phyloP scores from a whole-genome alignment of 1,140 invertebrate genomes.

The Heliconius congener region DNA sequence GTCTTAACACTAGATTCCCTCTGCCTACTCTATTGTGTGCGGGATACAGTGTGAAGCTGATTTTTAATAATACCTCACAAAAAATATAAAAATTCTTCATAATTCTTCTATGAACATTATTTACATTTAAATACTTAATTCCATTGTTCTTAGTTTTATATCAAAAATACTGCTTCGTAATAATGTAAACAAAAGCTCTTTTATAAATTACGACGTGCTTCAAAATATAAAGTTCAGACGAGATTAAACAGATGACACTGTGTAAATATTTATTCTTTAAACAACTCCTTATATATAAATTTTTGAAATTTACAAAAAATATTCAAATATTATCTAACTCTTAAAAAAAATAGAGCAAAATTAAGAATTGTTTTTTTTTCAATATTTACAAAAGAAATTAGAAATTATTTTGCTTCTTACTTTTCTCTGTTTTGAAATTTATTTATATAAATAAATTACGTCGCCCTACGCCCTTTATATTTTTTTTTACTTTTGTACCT shows the following conservation, averaged over 20 bases:
- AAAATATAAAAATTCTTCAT: not conserved
- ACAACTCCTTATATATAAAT: not conserved
- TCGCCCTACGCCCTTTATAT: too few species aligned
- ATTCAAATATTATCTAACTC: not conserved
- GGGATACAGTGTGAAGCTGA: too few species aligned
- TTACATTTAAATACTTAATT: not conserved
- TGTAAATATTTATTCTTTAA: not conserved
- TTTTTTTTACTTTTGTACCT: too few species aligned
- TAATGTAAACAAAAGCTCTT: not conserved
- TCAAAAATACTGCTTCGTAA: not conserved
- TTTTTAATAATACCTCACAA: too few species aligned
- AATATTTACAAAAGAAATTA: too few species aligned
- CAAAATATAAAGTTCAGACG: not conserved
- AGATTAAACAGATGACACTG: not conserved
- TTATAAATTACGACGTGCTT: constrained; percentile 4
- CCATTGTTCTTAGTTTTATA: not conserved
- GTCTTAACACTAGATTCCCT: too few species aligned
- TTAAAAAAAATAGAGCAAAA: not conserved
- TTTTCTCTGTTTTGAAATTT: too few species aligned
- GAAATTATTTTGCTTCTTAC: too few species aligned
- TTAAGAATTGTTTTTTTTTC: too few species aligned
- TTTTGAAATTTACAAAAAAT: not conserved
- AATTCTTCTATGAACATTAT: not conserved
- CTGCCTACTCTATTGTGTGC: too few species aligned
- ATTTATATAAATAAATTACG: too few species aligned